A percentile compares a stretch with the other conserved stretches of the same genome.
Conservation (phyloP, 2,113 vertebrate genomes). For the Tursiops truncatus region DNA sequence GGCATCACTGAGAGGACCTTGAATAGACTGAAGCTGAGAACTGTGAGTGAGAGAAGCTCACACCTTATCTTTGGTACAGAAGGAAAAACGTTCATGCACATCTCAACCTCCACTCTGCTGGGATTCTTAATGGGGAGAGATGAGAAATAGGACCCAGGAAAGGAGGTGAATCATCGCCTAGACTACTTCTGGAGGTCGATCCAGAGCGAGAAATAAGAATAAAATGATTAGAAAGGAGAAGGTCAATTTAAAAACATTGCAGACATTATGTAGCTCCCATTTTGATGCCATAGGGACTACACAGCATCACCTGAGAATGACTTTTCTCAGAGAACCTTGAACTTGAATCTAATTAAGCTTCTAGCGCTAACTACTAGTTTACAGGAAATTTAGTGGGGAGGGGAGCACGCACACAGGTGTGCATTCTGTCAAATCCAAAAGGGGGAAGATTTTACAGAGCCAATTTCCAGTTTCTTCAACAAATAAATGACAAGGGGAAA, state of each 20-base stretch:
- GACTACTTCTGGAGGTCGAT: neutral
- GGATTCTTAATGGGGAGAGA: neutral
- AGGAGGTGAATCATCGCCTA: neutral
- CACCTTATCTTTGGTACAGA: neutral
- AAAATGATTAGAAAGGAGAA: neutral
- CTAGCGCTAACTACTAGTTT: neutral
- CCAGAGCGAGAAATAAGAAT: neutral
- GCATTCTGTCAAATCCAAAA: neutral
- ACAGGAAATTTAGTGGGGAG: neutral
- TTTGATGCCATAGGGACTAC: neutral
- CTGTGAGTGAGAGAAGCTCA: neutral
- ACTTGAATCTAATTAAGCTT: neutral
- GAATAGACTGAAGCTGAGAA: accelerated
- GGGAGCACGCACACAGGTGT: neutral
- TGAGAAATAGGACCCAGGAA: neutral
- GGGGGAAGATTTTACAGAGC: neutral
- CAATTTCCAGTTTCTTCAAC: neutral
- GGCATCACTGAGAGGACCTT: neutral
- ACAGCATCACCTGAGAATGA: neutral
- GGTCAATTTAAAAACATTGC: neutral
- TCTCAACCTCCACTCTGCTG: neutral
- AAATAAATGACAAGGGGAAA: neutral
- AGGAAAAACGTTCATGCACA: too few relatives aligned
- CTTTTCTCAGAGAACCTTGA: neutral
- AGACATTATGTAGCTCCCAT: neutral